A percentile compares a stretch with the other conserved stretches of the same genome.
Evolutionary conservation across 2,797 vertebrate genomes (phyloP).

Genomic region (Takifugu ocellatus): DNA sequence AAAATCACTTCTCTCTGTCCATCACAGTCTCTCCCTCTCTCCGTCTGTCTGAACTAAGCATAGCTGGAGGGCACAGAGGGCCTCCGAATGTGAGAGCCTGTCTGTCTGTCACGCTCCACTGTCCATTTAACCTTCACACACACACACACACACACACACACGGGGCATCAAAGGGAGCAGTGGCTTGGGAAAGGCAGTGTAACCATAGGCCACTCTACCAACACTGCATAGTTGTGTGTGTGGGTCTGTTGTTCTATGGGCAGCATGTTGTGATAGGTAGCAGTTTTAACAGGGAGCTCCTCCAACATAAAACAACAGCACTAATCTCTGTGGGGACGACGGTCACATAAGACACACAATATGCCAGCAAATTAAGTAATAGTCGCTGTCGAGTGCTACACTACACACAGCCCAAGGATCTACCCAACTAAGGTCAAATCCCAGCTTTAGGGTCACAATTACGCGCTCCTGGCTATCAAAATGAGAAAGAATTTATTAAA

Average conservation of each 20-base stretch:
- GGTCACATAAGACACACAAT: conserved; percentile 60
- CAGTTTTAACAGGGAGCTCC: conserved; percentile 69
- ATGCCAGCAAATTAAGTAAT: conserved; percentile 43
- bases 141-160: conserved; percentile 33
- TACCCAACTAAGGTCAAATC: not conserved
- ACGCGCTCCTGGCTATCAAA: not conserved
- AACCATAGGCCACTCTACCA: conserved; percentile 75
- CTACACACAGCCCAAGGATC: not conserved
- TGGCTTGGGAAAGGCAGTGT: conserved; percentile 76
- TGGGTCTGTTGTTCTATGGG: conserved; percentile 71
- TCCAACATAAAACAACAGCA: conserved; percentile 62
- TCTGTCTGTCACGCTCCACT: conserved; percentile 78
- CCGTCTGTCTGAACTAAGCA: conserved; percentile 73
- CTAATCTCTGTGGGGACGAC: conserved; percentile 68
- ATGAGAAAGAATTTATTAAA: not conserved
- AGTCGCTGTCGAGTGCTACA: conserved; percentile 14
- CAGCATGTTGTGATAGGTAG: conserved; percentile 73
- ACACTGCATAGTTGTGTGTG: conserved; percentile 75
- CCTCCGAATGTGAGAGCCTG: conserved; percentile 72
- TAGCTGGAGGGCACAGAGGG: conserved; percentile 74
- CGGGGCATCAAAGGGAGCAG: conserved; percentile 70
- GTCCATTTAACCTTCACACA: conserved; percentile 70
- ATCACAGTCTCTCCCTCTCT: conserved; percentile 63
- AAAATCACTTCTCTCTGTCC: conserved; percentile 69
- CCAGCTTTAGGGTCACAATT: not conserved